These are phyloP conservation scores for Strix aluco DNA, from an alignment of 2,113 vertebrate genomes.

Conservation along the genomic window DNA sequence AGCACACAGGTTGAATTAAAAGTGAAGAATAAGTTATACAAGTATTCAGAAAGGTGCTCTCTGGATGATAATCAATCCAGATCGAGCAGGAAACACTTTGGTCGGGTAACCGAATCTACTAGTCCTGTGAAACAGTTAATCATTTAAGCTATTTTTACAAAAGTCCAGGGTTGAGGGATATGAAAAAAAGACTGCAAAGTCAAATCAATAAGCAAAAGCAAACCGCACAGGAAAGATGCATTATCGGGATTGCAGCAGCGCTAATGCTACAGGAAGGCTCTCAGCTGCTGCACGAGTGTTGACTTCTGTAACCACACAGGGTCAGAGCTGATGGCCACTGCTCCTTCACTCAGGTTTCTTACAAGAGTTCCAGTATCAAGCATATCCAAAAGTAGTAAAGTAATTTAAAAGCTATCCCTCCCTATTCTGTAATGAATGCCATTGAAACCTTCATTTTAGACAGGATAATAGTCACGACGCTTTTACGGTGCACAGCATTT, in stretches of 20 bases:
- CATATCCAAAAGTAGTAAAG: not conserved
- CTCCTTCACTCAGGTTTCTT: not conserved
- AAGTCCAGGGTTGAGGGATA: not conserved
- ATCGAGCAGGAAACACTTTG: not conserved
- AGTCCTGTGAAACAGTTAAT: not conserved
- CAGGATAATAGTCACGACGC: not conserved
- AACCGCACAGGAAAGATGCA: not conserved
- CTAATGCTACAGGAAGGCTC: not conserved
- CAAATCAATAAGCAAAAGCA: not conserved
- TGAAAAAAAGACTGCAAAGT: not conserved
- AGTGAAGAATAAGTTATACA: not conserved
- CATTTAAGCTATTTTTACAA: not conserved
- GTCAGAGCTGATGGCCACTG: not conserved
- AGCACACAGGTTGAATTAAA: not conserved
- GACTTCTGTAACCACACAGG: not conserved
- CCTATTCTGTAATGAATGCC: not conserved
- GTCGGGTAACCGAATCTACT: not conserved
- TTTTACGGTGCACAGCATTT: not conserved
- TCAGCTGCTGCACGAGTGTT: not conserved
- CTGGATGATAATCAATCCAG: not conserved
- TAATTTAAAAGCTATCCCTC: not conserved
- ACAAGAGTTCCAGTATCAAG: not conserved
- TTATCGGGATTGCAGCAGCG: not conserved
- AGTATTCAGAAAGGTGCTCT: not conserved
- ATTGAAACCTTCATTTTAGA: not conserved